Evolutionary conservation across 2,888 invertebrate genomes (phyloP).

Genomic region (Oscheius sp.): DNA sequence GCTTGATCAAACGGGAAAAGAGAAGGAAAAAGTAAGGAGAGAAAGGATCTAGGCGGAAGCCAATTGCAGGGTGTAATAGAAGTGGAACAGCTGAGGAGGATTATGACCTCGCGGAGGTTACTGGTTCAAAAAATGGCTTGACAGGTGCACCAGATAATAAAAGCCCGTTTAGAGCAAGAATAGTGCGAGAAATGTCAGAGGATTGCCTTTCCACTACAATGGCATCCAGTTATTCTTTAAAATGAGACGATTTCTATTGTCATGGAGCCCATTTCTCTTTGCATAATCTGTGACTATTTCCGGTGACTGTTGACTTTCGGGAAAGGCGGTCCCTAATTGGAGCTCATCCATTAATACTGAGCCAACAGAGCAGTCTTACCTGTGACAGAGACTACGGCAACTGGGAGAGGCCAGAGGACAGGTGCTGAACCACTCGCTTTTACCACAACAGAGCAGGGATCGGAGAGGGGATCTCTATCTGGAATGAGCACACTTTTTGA

Average conservation of each 20-base stretch:
- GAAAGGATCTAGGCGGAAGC: not conserved
- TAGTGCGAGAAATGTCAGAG: too few species aligned
- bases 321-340: conserved; percentile 34
- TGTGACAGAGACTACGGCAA: not conserved
- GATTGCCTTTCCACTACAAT: too few species aligned
- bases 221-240: too few species aligned
- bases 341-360: conserved; percentile 38
- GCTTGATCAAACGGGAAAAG: too few species aligned
- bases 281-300: not conserved
- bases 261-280: not conserved
- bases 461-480: not conserved
- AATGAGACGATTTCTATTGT: too few species aligned
- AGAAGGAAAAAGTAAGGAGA: not conserved
- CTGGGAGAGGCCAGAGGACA: conserved; percentile 24
- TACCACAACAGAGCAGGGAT: conserved; percentile 13
- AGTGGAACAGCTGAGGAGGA: conserved; percentile 19
- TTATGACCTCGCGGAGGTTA: not conserved
- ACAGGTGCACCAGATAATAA: too few species aligned
- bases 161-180: too few species aligned
- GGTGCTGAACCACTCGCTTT: not conserved
- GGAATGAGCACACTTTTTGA: too few species aligned
- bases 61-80: conserved; percentile 9
- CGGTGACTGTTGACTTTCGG: conserved; percentile 12
- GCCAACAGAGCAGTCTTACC: conserved; percentile 20
- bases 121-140: not conserved